Evolutionary conservation across 2,888 invertebrate genomes (phyloP), one percentile per base, ranked within the genome.

Genomic region (Drosophila putrida): DNA sequence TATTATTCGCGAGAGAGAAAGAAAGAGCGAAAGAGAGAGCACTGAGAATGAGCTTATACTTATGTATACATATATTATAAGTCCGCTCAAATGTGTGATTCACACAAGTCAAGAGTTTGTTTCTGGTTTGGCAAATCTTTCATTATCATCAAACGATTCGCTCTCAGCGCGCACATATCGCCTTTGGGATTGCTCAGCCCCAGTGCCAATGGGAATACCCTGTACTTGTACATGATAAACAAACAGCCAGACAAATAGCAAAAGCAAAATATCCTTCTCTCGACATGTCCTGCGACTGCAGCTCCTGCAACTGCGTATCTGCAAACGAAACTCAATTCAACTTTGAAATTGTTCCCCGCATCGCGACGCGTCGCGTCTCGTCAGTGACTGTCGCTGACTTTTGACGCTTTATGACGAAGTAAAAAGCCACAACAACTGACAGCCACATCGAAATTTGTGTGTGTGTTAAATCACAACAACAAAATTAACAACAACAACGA

Each of bases 251-350:
- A 61, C 70, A 75, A 68, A 75, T 61, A 41, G 38, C 20, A 20
- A 20, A 20, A 41, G 38, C 20, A 20, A 20, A 20, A n/a, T 36
- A 67, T 59, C 13, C 57, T 13, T 33, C 20, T 33, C 47, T 35
- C 25, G 41, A n/a, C 10, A 27, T 35, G 20, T 59, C 38, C 31
- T 33, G 43, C 53, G 28, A 35, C 28, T 28, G 5, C 28, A 28
- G 5, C 28, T 28, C 6, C 28, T 28, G 28, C 57, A 28, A 46
- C 43, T 69, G 53, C 55, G 61, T 41, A 43, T 44, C 71, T 51
- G 50, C 44, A 51, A 35, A 43, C 27, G 57, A 81, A 85, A 83
- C 79, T 88, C 89, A 85, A 88, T 85, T 88, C 89, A 86, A 85
- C 87, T 85, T 86, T 86, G 71, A 79, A 80, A 88, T 86, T 83